These are phyloP conservation scores for Dendrolimus kikuchii DNA, from an alignment of 1,140 invertebrate species.

Conservation along the genomic window DNA sequence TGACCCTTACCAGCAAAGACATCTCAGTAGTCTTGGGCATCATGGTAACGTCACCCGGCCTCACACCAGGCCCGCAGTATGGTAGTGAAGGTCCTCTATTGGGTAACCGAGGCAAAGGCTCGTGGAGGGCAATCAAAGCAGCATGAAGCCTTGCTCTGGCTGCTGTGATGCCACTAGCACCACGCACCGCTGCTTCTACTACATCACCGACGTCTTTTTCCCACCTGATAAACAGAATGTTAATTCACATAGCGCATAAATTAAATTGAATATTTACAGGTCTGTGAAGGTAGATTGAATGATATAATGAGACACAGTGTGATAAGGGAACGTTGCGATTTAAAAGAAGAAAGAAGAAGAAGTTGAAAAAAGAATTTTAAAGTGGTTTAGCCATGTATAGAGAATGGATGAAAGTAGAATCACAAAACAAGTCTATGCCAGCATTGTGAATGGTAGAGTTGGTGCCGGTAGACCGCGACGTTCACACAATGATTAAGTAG, in stretches of 20 bases:
- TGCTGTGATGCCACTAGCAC: conserved; percentile 48
- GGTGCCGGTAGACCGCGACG: too few species aligned
- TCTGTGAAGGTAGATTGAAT: too few species aligned
- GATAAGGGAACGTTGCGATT: too few species aligned
- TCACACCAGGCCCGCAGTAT: conserved; percentile 55
- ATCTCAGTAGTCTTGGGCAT: conserved; percentile 56
- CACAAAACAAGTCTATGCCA: too few species aligned
- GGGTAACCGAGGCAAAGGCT: conserved; percentile 22
- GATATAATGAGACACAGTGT: too few species aligned
- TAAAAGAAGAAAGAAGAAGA: too few species aligned
- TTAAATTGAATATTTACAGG: too few species aligned
- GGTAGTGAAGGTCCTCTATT: conserved; percentile 43
- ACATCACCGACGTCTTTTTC: conserved; percentile 57
- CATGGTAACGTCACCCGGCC: conserved; percentile 64
- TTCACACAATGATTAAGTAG: too few species aligned
- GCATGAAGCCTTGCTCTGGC: conserved; percentile 56
- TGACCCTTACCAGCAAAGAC: conserved; percentile 49
- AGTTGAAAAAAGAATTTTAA: too few species aligned
- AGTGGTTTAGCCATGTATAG: too few species aligned
- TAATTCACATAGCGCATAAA: not conserved
- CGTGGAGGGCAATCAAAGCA: conserved; percentile 43
- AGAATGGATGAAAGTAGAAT: too few species aligned
- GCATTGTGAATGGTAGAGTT: too few species aligned
- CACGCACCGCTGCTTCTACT: conserved; percentile 52
- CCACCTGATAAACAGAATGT: conserved; percentile 29